Evolutionary conservation across 2,888 invertebrate species (phyloP).

Genomic region (Psylliodes chrysocephalus): DNA sequence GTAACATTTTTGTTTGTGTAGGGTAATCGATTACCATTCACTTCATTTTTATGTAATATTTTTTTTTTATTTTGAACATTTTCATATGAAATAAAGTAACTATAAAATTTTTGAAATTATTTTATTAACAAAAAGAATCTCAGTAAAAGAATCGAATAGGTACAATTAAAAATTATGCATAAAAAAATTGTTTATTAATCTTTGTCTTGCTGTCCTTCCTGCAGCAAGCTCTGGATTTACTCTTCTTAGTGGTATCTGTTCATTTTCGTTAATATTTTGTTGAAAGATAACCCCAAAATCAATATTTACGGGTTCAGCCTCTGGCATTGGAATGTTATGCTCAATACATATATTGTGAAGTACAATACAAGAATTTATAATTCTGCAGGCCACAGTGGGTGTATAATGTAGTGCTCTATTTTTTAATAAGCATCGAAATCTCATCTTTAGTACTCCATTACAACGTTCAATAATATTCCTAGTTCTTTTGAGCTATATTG

Average conservation of each 20-base stretch:
- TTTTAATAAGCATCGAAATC: constrained; percentile 37
- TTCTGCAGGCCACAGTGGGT: constrained; percentile 21
- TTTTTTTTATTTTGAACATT: neutral
- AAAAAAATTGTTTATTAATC: no score
- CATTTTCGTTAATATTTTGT: neutral
- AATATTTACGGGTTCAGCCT: neutral
- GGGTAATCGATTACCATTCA: neutral
- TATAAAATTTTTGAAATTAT: no score
- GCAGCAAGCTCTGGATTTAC: neutral
- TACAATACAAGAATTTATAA: constrained; percentile 36
- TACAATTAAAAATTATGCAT: no score
- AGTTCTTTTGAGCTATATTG: constrained; percentile 21
- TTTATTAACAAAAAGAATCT: no score
- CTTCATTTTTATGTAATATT: neutral
- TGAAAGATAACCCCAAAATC: constrained; percentile 19
- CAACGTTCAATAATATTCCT: constrained; percentile 33
- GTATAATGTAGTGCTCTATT: constrained; percentile 33
- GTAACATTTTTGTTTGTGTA: neutral
- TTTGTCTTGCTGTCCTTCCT: constrained; percentile 6
- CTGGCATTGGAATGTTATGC: constrained; percentile 8
- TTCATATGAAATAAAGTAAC: no score
- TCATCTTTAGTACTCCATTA: constrained; percentile 36
- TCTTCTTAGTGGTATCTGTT: neutral
- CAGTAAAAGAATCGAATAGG: no score
- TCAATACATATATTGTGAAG: constrained; percentile 33